These are phyloP conservation scores for Dendrolimus kikuchii DNA, from an alignment of 1,140 invertebrate species.

Conservation along the genomic window DNA sequence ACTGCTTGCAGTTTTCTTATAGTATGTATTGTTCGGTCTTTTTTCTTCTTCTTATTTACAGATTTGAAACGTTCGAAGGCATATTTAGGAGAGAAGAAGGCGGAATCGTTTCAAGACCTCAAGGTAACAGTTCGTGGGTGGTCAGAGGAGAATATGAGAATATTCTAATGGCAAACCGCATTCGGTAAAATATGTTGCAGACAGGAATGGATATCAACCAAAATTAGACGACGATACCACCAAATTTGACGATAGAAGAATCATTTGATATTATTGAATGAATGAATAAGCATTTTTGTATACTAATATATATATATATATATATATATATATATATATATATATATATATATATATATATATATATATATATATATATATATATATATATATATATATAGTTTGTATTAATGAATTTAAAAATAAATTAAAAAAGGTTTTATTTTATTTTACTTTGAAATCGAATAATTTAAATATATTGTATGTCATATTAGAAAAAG, in stretches of 20 bases:
- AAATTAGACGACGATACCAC: slow-evolving; percentile 23
- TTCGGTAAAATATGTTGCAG: slow-evolving; percentile 42
- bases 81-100: slow-evolving; percentile 56
- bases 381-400: no score
- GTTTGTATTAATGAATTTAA: no score
- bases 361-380: no score
- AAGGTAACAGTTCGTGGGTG: slow-evolving; percentile 18
- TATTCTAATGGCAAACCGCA: slow-evolving; percentile 32
- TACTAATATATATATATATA: no score
- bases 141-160: slow-evolving; percentile 54
- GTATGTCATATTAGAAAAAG: no score
- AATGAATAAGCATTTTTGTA: no score
- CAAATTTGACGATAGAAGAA: slow-evolving; percentile 55
- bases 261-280: slow-evolving; percentile 25
- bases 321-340: no score
- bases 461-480: no score
- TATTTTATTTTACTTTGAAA: no score
- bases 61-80: slow-evolving; percentile 47
- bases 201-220: slow-evolving; percentile 44
- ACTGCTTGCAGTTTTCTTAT: no score
- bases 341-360: no score
- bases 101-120: slow-evolving; percentile 24
- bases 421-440: no score
- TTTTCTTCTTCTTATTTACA: slow-evolving; percentile 13
- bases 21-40: background rate